A percentile compares a stretch with the other conserved stretches of the same genome.
phyloP scores from a whole-genome alignment of 2,888 invertebrate species.

The Nasonovia ribisnigri region DNA sequence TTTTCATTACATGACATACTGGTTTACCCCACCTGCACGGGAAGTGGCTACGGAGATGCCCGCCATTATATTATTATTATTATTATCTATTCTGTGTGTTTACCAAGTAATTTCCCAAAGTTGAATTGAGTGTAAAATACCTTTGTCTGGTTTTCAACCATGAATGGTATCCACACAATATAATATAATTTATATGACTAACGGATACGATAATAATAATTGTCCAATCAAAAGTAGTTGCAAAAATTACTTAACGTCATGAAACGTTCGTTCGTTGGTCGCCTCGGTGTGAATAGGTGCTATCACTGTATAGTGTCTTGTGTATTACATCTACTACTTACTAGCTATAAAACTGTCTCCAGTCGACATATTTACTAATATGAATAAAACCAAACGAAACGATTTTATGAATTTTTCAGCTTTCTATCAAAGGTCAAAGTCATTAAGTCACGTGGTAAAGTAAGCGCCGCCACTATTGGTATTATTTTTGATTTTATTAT shows the following conservation, averaged over 20 bases:
- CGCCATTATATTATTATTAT: neutral
- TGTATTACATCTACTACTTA: neutral
- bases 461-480: neutral
- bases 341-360: neutral
- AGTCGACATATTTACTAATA: neutral
- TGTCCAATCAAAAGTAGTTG: neutral
- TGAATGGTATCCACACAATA: neutral
- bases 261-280: neutral
- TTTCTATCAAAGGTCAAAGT: neutral
- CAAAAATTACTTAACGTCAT: neutral
- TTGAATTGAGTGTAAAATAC: neutral
- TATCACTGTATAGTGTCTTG: neutral
- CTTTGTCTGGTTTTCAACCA: neutral
- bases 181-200: neutral
- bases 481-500: neutral
- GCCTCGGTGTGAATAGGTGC: neutral
- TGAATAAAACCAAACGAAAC: too few relatives aligned
- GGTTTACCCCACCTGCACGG: neutral
- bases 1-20: neutral
- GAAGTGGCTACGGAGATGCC: neutral
- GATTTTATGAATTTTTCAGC: neutral
- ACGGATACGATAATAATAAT: neutral
- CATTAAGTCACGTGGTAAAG: neutral
- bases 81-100: neutral
- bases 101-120: neutral